Evolutionary conservation across 2,888 invertebrate species (phyloP).

Genomic region (Ophion obscuratus): DNA sequence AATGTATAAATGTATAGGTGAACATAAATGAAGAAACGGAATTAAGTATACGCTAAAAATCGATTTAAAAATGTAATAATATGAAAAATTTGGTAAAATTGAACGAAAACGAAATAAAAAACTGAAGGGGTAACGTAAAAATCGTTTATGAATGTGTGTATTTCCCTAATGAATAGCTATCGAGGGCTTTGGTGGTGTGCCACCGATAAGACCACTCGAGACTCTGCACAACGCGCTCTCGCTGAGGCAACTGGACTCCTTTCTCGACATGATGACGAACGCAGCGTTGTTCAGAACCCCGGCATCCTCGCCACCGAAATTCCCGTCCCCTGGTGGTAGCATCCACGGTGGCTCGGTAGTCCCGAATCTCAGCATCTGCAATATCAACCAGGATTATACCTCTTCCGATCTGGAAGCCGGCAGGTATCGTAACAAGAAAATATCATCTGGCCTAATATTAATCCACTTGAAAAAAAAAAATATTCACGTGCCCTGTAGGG

Average conservation of each 20-base stretch:
- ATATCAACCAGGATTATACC: conserved; percentile 77
- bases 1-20: too few relatives aligned
- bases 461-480: too few relatives aligned
- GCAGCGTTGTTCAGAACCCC: conserved; percentile 91
- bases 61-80: too few relatives aligned
- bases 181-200: conserved; percentile 96
- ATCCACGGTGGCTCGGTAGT: conserved; percentile 74
- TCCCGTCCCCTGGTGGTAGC: conserved; percentile 85
- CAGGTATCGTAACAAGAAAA: conserved; percentile 75
- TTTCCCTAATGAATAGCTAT: conserved; percentile 85
- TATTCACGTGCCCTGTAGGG: too few relatives aligned
- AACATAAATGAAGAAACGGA: too few relatives aligned
- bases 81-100: too few relatives aligned
- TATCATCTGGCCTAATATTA: neutral
- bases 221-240: conserved; percentile 99
- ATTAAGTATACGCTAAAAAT: too few relatives aligned
- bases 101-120: too few relatives aligned
- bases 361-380: conserved; percentile 75
- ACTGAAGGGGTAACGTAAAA: neutral
- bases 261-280: conserved; percentile 94
- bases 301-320: conserved; percentile 89
- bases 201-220: conserved; percentile 97
- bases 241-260: conserved; percentile 94
- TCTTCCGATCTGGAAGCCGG: conserved; percentile 79
- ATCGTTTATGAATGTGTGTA: neutral